A percentile compares a stretch with the other conserved stretches of the same genome.
Evolutionary conservation across 2,113 vertebrate genomes (phyloP).

Genomic region (Lanius collurio): DNA sequence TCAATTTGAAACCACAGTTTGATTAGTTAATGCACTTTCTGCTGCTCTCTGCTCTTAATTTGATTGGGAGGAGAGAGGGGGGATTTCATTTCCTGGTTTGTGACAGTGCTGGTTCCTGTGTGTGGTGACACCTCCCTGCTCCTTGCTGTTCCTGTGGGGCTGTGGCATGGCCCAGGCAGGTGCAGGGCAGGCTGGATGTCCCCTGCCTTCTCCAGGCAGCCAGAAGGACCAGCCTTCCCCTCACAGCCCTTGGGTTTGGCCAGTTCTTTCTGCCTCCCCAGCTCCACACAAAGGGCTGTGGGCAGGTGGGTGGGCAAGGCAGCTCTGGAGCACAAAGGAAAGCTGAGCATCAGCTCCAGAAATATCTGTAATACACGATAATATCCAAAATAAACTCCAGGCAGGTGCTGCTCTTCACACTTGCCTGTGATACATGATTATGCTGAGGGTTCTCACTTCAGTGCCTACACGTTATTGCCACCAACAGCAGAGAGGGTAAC

Average conservation of each 20-base stretch:
- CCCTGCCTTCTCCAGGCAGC: background rate
- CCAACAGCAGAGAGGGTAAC: background rate
- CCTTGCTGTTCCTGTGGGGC: fast-evolving
- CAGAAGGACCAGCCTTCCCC: background rate
- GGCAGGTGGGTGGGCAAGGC: background rate
- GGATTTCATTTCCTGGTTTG: background rate
- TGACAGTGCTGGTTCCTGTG: fast-evolving
- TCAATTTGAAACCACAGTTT: slow-evolving; percentile 75
- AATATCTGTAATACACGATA: background rate
- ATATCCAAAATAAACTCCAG: background rate
- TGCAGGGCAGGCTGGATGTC: no score
- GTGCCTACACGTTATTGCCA: background rate
- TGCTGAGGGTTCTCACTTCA: background rate
- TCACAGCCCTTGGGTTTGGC: fast-evolving
- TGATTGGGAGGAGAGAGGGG: background rate
- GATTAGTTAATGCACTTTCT: slow-evolving; percentile 77
- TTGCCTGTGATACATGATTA: background rate
- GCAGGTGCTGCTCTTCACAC: background rate
- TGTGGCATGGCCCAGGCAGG: background rate
- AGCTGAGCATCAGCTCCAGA: background rate
- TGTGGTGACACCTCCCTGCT: background rate
- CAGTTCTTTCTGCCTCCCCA: background rate
- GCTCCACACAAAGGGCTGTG: background rate
- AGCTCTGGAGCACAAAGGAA: background rate
- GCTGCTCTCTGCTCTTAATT: slow-evolving; percentile 57